A percentile compares a stretch with the other conserved stretches of the same genome.
Conservation (phyloP, 2,888 invertebrate genomes). For the Brachyptera putata region DNA sequence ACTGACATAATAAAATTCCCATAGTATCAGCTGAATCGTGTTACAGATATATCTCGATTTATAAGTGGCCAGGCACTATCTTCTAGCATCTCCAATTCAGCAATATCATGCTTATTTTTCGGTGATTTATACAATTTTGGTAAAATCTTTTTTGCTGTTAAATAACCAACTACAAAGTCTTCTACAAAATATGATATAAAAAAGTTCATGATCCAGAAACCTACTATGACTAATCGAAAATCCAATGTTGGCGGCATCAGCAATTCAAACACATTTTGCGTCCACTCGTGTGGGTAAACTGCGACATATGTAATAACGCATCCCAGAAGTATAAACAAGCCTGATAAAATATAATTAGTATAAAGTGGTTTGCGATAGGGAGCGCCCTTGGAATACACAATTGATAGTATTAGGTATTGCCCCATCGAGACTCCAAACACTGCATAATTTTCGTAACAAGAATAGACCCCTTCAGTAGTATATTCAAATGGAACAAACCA, state of each 20-base stretch:
- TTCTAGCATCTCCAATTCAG: too few relatives aligned
- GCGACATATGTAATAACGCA: slow-evolving; percentile 51
- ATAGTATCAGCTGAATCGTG: too few relatives aligned
- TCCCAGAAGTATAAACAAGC: slow-evolving; percentile 49
- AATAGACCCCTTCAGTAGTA: slow-evolving; percentile 41
- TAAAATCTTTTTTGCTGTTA: not conserved
- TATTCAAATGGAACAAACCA: slow-evolving; percentile 54
- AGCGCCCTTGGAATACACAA: slow-evolving; percentile 61
- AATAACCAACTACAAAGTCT: slow-evolving; percentile 1
- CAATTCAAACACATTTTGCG: slow-evolving; percentile 42
- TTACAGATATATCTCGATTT: too few relatives aligned
- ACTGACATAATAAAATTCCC: too few relatives aligned
- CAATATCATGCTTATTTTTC: too few relatives aligned
- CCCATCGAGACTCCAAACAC: slow-evolving; percentile 59
- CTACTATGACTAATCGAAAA: slow-evolving; percentile 46
- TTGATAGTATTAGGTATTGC: slow-evolving; percentile 61
- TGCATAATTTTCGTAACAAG: slow-evolving; percentile 59
- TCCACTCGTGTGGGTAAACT: slow-evolving; percentile 48
- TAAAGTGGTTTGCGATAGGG: slow-evolving; percentile 60
- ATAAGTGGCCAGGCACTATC: too few relatives aligned
- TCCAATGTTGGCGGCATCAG: slow-evolving; percentile 42
- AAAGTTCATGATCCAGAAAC: slow-evolving; percentile 17
- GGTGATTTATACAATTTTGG: too few relatives aligned
- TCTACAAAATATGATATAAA: not conserved
- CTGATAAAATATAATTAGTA: slow-evolving; percentile 53